Evolutionary conservation across 2,113 vertebrate genomes (phyloP), one percentile per base, ranked within the genome.

Genomic region (Periophthalmus modestus): DNA sequence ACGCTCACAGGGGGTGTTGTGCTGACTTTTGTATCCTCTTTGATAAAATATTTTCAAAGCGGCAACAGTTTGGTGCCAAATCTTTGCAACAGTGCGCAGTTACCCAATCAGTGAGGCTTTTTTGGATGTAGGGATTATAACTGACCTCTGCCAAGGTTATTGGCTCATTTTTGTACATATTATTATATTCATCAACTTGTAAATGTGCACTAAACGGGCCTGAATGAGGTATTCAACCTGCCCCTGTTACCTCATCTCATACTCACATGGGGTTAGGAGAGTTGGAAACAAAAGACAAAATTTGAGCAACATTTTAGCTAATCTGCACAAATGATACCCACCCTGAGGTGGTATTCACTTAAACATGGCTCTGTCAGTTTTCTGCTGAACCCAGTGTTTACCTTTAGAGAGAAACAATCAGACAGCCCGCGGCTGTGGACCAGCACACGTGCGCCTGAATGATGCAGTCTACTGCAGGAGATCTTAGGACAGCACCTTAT

Each of bases 401-500:
- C 74, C 54, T 23, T 77, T 82, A 85, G 23, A 73, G 59, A 59
- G 71, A 48, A 55, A 72, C 24, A 74, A 65, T 74, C 23, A 50
- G 55, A 5, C 73, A 78, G 66, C 57, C 73, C 65, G 24, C 80
- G 63, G 78, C 50, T 66, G 68, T 70, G 43, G 71, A 85, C 75
- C 85, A 87, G 80, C 76, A 80, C 74, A 74, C 80, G 78, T 78
- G 55, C 68, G 74, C 85, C 76, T 58, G 80, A 86, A 83, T 75
- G 83, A 82, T 80, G 82, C 82, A 72, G 75, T 85, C 82, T 78
- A 89, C 83, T 88, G 80, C 83, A 82, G 79, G 73, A 90, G 70
- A 78, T 74, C 82, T 88, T 86, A 89, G 89, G 86, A 89, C 94
- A 92, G 95, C 95, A 96, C 95, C 96, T 98, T 98, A 95, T 78